A percentile compares a stretch with the other conserved stretches of the same genome.
Evolutionary conservation across 2,113 vertebrate genomes (phyloP).

Genomic region (Aspidoscelis tigris): DNA sequence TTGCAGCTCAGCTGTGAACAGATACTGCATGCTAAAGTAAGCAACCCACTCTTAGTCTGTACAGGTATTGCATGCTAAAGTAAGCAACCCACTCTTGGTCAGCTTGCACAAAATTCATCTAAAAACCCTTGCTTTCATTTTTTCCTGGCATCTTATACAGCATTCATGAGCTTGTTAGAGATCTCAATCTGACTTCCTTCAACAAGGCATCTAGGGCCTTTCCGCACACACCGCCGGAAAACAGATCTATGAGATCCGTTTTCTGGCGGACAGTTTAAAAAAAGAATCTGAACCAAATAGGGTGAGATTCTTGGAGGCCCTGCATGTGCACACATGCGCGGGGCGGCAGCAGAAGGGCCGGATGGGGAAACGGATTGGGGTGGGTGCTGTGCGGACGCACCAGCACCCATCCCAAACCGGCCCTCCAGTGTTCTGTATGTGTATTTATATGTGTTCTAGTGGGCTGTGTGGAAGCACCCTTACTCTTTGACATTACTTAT

Average conservation of each 20-base stretch:
- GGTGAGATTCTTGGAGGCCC: too few relatives aligned
- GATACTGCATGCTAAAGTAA: background rate
- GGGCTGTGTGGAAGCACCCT: background rate
- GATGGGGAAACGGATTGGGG: too few relatives aligned
- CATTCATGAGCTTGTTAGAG: rapidly evolving
- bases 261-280: too few relatives aligned
- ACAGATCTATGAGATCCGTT: too few relatives aligned
- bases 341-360: too few relatives aligned
- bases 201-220: background rate
- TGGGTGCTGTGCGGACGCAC: too few relatives aligned
- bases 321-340: too few relatives aligned
- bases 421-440: too few relatives aligned
- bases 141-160: constrained; percentile 4
- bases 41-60: background rate
- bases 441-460: background rate
- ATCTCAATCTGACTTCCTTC: background rate
- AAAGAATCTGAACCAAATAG: too few relatives aligned
- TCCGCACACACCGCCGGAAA: too few relatives aligned
- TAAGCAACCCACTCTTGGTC: background rate
- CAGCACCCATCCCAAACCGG: too few relatives aligned
- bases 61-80: constrained; percentile 2
- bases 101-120: background rate
- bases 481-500: background rate
- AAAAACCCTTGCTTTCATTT: background rate
- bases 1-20: background rate